Evolutionary conservation across 2,113 vertebrate species (phyloP).

Genomic region (Pterocles gutturalis): DNA sequence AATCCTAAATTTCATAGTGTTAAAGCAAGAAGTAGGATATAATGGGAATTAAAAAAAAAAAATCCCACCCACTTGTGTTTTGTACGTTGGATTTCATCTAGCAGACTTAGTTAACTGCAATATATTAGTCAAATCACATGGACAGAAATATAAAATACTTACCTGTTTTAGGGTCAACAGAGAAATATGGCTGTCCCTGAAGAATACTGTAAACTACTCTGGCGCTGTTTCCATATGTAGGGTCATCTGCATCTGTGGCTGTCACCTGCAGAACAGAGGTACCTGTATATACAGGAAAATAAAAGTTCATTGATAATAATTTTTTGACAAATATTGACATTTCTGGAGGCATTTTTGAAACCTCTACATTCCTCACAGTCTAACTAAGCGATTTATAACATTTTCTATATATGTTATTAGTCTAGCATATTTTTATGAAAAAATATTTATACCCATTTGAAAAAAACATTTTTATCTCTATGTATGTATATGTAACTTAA

Average conservation of each 20-base stretch:
- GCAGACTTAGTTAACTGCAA: background rate
- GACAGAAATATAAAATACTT: background rate
- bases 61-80: background rate
- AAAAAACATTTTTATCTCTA: background rate
- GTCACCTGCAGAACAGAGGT: slow-evolving; percentile 96
- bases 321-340: background rate
- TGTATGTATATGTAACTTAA: background rate
- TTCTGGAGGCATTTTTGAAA: background rate
- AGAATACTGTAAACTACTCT: slow-evolving; percentile 96
- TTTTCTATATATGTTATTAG: background rate
- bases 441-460: background rate
- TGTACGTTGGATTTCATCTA: background rate
- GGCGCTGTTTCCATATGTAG: slow-evolving; percentile 96
- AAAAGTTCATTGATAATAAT: slow-evolving; percentile 10
- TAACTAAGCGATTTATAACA: background rate
- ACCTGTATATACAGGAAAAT: slow-evolving; percentile 79
- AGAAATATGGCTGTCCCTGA: slow-evolving; percentile 97
- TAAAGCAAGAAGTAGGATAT: background rate
- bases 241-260: slow-evolving; percentile 93
- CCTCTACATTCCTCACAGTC: background rate
- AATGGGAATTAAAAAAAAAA: background rate
- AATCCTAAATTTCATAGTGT: background rate
- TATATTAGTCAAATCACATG: background rate
- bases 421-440: background rate
- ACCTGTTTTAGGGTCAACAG: slow-evolving; percentile 97